Conservation (phyloP, 2,888 invertebrate species). For the Tachystola acroxantha region DNA sequence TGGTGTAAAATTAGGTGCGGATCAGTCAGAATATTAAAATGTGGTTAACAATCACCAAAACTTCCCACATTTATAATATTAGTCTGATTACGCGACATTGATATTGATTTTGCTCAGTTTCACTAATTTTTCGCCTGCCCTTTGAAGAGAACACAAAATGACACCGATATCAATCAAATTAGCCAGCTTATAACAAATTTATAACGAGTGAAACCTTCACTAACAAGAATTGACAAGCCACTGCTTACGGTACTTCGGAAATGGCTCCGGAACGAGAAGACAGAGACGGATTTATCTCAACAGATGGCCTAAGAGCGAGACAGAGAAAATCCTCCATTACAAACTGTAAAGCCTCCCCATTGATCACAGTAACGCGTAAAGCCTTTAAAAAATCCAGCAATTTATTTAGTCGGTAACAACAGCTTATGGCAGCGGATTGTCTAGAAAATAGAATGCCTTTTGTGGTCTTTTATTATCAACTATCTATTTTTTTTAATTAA, state of each 20-base stretch:
- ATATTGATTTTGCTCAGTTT: no score
- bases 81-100: no score
- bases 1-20: no score
- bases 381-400: constrained; percentile 70
- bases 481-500: constrained; percentile 9
- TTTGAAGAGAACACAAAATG: neutral
- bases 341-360: constrained; percentile 64
- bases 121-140: neutral
- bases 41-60: no score
- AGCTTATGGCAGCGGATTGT: constrained; percentile 25
- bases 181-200: constrained; percentile 32
- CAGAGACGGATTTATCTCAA: constrained; percentile 26
- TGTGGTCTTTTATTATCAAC: constrained; percentile 7
- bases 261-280: constrained; percentile 38
- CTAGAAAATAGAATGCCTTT: constrained; percentile 17
- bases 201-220: constrained; percentile 34
- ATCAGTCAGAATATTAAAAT: no score
- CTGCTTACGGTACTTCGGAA: constrained; percentile 42
- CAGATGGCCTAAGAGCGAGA: constrained; percentile 31
- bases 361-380: constrained; percentile 71
- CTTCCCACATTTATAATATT: no score
- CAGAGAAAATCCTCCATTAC: constrained; percentile 53
- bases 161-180: constrained; percentile 41
- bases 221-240: constrained; percentile 61
- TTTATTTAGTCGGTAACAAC: constrained; percentile 66